These are phyloP conservation scores for Drosophila pseudoobscura DNA, from an alignment of 1,140 invertebrate genomes.

Conservation along the genomic window DNA sequence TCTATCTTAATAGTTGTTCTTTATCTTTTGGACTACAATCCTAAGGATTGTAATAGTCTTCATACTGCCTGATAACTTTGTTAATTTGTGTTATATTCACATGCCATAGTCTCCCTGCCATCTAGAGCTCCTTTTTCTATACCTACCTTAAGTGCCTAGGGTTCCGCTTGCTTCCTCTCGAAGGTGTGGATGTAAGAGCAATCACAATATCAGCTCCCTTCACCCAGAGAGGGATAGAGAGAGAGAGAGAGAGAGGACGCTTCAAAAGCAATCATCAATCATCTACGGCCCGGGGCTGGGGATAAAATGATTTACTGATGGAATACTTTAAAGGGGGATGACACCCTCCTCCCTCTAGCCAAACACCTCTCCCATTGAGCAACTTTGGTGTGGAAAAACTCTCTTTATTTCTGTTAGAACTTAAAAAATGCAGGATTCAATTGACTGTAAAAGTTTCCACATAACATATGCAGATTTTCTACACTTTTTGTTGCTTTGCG, in stretches of 20 bases:
- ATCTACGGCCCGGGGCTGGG: slow-evolving; percentile 15
- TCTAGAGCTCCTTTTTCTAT: too few species aligned
- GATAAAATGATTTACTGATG: slow-evolving; percentile 1
- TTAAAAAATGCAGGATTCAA: slow-evolving; percentile 65
- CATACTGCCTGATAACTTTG: too few species aligned
- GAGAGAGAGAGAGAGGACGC: slow-evolving; percentile 1
- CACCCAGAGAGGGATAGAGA: not conserved
- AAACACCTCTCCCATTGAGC: not conserved
- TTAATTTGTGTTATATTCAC: too few species aligned
- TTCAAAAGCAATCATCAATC: slow-evolving; percentile 37
- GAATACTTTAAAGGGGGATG: slow-evolving; percentile 12
- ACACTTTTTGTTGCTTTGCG: slow-evolving; percentile 15
- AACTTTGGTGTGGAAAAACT: slow-evolving; percentile 28
- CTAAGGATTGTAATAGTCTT: too few species aligned
- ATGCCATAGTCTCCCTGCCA: too few species aligned
- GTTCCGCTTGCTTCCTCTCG: too few species aligned
- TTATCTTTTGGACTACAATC: too few species aligned
- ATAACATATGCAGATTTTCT: slow-evolving; percentile 54
- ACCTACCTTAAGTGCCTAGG: too few species aligned
- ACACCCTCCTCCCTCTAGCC: not conserved
- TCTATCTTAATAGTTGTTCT: too few species aligned
- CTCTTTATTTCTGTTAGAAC: slow-evolving; percentile 51
- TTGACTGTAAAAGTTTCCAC: slow-evolving; percentile 44
- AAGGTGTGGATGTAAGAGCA: not conserved
- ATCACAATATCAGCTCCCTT: slow-evolving; percentile 15